Evolutionary conservation across 1,140 invertebrate species (phyloP), one percentile per base, ranked within the genome.

Genomic region (Zaprionus capensis): DNA sequence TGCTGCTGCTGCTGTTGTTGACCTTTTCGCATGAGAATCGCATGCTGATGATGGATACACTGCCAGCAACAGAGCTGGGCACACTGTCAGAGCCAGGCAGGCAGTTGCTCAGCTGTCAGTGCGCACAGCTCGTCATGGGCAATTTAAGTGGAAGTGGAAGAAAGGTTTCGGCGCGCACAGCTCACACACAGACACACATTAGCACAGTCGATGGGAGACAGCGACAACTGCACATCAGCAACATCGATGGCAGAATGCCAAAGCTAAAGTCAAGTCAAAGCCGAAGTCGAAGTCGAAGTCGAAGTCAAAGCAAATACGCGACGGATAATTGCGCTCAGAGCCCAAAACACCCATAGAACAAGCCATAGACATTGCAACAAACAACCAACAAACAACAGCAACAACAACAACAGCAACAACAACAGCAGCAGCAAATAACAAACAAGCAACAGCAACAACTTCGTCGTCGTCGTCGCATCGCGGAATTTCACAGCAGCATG

Each of bases 1-100:
- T 75, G 57, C 22, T n/a, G 53, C 34, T 63, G 26, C 15, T 62
- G 58, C 22, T 78, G 73, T 49, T 49, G 81, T 78, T 88, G 84
- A 88, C 84, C 84, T 88, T 88, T 88, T 88, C 84, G 84, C 85
- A 88, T 90, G 84, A 88, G 81, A 81, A 81, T 88, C 76, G 76
- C 64, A 78, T 79, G 71, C 59, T 59, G 79, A 88, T 87, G 84
- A 87, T 87, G 84, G 84, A 87, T 88, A 71, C 84, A 87, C 83
- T 87, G 70, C 28, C 26, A 24, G 53, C 51, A 46, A 58, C 26
- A 41, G 58, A 63, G n/a, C 36, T 64, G 59, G 73, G 55, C 67
- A 71, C 68, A 74, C 62, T 72, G 70, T 77, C 75, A 64, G 63
- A 31, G 41, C 46, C 46, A 51, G 20, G 41, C 36, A 58, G 63